Base-by-base conservation (phyloP, 2,797 vertebrate genomes). In the Philypnodon macrostomus region DNA sequence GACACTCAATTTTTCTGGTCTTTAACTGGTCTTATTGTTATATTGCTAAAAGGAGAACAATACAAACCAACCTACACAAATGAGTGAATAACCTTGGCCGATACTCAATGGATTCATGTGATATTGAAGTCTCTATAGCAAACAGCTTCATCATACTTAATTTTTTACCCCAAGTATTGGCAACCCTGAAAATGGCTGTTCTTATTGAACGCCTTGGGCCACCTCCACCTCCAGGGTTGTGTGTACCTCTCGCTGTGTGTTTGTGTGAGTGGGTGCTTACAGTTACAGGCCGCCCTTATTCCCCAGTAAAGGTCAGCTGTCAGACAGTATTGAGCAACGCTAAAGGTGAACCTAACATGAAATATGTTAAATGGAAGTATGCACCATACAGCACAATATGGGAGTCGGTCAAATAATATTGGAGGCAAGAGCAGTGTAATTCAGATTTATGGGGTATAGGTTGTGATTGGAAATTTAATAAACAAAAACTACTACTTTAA, bases 231-330 rank as follows among this genome's bases (percentile, higher is more conserved):
- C 70, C 63, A 47, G 32, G 33, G 53, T 37, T 53, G 51, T 9
- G 30, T 39, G 64, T 34, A 34, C 65, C 58, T 34, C 15, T 44
- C n/a, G 27, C 44, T 1, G 5, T 32, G 46, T 73, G 70, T n/a
- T n/a, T n/a, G n/a, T 75, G 69, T 41, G 65, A 75, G 75, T 58
- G 70, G 59, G 61, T 71, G 67, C 78, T 72, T 79, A 85, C 74
- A 71, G 84, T 87, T 76, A 50, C 64, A 73, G 84, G 80, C 79
- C 79, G 77, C 77, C 77, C 81, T 78, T 70, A 67, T 80, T 85
- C 75, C 73, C 69, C 51, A 50, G 7, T 52, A 90, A 91, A 90
- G 87, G 89, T 90, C 88, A 87, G 70, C 73, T 65, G 75, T 89
- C 89, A 87, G 79, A 81, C 77, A 26, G 75, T 90, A 90, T 90